Base-by-base conservation (phyloP, 2,797 vertebrate species). In the Poecilia gillii region DNA sequence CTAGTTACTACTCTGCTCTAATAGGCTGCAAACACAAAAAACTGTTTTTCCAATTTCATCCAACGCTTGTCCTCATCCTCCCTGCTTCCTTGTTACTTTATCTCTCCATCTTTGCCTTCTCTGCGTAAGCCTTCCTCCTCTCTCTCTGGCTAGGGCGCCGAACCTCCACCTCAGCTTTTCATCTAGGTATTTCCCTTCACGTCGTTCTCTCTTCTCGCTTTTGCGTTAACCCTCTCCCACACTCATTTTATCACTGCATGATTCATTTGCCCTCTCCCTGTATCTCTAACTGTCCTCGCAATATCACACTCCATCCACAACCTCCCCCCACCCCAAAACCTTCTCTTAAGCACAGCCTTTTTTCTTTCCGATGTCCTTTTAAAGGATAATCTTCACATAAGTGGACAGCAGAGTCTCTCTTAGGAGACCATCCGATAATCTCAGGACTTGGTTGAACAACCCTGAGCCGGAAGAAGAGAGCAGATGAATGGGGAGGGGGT, bases 341-440 rank as follows among this genome's bases (percentile, higher is more conserved):
- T 85, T 80, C 90, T 92, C 91, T 90, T 91, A 92, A 92, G 86
- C 86, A 89, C 80, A 85, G 96, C 95, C 96, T 96, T 90, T 90
- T 91, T 91, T 88, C 83, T 88, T 90, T 86, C 89, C 89, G 91
- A 80, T 88, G 74, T 90, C 79, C 87, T 94, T 94, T 97, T 97
- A 97, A 97, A 96, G 97, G 97, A 97, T 98, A 97, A 97, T 98
- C 97, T 98, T 97, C 95, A 95, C 96, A 95, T 97, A 97, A 98
- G 96, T 96, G 97, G 96, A 95, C 96, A 96, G 96, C 97, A 90
- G 88, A 93, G 95, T 89, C 78, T 85, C 90, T 92, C 92, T 92
- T 94, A 92, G 93, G 90, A 91, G 93, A 93, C 86, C 90, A 78
- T 88, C 78, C 4, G 80, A 89, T 94, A 94, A 95, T 93, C 93